Evolutionary conservation across 1,140 invertebrate genomes (phyloP).

Genomic region (Heliconius congener): DNA sequence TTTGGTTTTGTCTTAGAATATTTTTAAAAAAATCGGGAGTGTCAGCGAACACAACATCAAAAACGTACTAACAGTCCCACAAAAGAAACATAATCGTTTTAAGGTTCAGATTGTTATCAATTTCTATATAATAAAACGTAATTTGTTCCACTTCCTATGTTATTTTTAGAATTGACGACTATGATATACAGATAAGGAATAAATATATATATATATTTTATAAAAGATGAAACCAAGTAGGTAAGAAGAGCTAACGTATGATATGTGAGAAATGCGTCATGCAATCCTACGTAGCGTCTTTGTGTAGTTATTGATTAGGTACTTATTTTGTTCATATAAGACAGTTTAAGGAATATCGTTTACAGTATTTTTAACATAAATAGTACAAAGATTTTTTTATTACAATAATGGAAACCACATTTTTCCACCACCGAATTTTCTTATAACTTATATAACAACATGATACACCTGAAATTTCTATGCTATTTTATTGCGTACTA

Average conservation of each 20-base stretch:
- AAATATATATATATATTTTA: background rate
- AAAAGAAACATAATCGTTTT: too few species aligned
- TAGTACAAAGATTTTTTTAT: background rate
- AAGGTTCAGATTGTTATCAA: too few species aligned
- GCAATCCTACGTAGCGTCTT: background rate
- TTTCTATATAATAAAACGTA: too few species aligned
- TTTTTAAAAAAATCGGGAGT: too few species aligned
- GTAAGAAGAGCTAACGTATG: background rate
- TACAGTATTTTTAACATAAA: background rate
- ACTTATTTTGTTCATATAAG: background rate
- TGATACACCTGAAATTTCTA: background rate
- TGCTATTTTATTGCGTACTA: background rate
- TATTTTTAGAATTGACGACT: background rate
- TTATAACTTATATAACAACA: background rate
- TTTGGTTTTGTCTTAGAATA: too few species aligned
- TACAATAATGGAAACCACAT: background rate
- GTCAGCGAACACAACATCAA: too few species aligned
- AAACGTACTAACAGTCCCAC: too few species aligned
- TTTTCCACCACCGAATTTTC: background rate
- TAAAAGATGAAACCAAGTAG: background rate
- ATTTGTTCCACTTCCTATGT: background rate
- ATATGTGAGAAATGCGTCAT: slow-evolving; percentile 7
- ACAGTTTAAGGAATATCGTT: background rate
- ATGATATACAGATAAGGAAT: background rate
- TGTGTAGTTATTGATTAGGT: background rate